Conservation (phyloP, 2,113 vertebrate genomes). For the Pelodiscus sinensis region DNA sequence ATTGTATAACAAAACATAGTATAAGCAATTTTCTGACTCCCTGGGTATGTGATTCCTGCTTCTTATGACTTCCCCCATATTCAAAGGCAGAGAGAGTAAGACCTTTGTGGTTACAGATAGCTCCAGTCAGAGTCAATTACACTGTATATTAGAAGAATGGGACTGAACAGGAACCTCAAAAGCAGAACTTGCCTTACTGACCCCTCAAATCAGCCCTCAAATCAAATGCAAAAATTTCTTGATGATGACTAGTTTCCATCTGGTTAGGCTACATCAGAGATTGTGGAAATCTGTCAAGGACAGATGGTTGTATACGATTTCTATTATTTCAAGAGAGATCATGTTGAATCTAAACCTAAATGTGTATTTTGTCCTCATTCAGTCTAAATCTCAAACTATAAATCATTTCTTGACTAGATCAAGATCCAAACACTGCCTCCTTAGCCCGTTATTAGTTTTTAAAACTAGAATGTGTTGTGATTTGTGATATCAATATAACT, state of each 20-base stretch:
- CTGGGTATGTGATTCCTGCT: constrained; percentile 5
- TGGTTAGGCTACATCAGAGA: background rate
- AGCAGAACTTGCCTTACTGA: background rate
- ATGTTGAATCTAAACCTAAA: background rate
- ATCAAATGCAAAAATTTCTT: background rate
- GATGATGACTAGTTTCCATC: background rate
- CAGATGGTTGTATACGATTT: background rate
- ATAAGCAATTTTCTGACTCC: background rate
- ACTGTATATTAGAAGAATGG: background rate
- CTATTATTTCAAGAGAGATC: background rate
- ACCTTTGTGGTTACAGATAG: background rate
- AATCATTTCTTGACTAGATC: background rate
- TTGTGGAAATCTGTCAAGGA: background rate
- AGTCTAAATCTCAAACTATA: background rate
- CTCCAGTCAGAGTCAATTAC: background rate
- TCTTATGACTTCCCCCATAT: background rate
- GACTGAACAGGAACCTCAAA: background rate
- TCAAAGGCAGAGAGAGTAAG: accelerated
- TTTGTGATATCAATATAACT: background rate
- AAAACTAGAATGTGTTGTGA: background rate
- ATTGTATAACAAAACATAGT: background rate
- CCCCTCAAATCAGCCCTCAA: accelerated
- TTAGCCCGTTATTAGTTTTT: background rate
- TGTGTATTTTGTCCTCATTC: background rate
- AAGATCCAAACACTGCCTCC: background rate